Base-by-base conservation (phyloP, 2,113 vertebrate genomes). In the Uropsilus gracilis region DNA sequence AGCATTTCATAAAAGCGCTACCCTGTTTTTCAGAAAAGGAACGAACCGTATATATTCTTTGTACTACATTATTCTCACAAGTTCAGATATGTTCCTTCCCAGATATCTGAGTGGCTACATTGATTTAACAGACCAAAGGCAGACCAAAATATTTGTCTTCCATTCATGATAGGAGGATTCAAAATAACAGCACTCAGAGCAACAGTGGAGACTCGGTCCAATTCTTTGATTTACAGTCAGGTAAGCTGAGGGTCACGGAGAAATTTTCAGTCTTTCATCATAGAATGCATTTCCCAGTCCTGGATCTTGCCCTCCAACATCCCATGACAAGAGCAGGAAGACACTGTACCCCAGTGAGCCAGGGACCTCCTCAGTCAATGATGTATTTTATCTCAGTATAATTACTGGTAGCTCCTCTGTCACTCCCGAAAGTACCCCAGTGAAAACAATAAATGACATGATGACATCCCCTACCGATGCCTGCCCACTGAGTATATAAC, bases 341-440 rank as follows among this genome's bases (percentile, higher is more conserved):
- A 57, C 13, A 13, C 28, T 24, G 12, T 9, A 39, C 24, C 61
- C 55, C 61, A n/a, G 11, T 26, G 86, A 55, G 9, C 28, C 37
- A 28, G 7, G n/a, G 5, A 44, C n/a, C 2, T 1, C 42, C 59
- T 83, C 1, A 0, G 57, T 20, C n/a, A n/a, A 48, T 82, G 22
- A 69, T 30, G 9, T 20, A 34, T 32, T 4, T 34, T 37, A 0
- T 24, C 53, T 30, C 10, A 1, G 11, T 4, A 0, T 30, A 55
- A 24, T 86, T 86, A 39, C 24, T 34, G 32, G 20, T 16, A 24
- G 20, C 61, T 34, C 13, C 63, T 80, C 71, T 71, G 46, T 71
- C 59, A 73, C 8, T 90, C 37, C 61, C n/a, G 22, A 57, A 92
- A 30, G 16, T 39, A 30, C 77, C 39, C 39, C 66, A 88, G 18